A percentile compares a stretch with the other conserved stretches of the same genome.
Evolutionary conservation across 1,140 invertebrate genomes (phyloP).

Genomic region (Drosophila bifasciata): DNA sequence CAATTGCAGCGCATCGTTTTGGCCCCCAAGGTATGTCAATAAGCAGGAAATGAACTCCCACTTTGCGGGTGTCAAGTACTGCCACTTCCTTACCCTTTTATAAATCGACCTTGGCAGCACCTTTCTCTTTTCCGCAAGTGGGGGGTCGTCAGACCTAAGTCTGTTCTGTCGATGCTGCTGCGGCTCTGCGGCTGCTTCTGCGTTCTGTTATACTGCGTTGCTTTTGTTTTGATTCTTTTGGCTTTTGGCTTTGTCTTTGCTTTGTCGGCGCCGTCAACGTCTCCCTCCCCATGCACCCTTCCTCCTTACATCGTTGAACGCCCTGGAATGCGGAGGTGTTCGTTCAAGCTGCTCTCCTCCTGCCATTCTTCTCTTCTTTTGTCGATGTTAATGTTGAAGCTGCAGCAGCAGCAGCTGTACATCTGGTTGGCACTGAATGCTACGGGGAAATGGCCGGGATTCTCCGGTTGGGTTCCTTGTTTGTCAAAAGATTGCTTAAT

Average conservation of each 20-base stretch:
- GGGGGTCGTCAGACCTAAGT: neutral
- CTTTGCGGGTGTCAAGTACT: too few species aligned
- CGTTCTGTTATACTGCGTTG: constrained; percentile 12
- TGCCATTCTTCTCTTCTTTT: constrained; percentile 3
- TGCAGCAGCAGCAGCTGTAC: constrained; percentile 26
- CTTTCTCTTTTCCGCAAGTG: neutral
- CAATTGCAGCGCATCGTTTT: constrained; percentile 22
- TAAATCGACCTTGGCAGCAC: neutral
- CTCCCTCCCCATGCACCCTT: neutral
- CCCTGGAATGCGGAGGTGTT: constrained; percentile 53
- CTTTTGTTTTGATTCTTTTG: constrained; percentile 43
- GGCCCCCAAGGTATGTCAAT: too few species aligned
- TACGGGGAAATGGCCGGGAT: constrained; percentile 18
- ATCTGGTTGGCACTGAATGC: constrained; percentile 18
- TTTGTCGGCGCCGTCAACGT: constrained; percentile 59
- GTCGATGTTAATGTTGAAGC: neutral
- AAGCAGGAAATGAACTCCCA: too few species aligned
- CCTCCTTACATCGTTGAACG: constrained; percentile 1
- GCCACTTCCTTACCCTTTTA: too few species aligned
- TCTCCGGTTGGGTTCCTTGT: constrained; percentile 31
- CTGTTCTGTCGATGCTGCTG: too few species aligned
- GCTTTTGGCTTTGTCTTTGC: constrained; percentile 46
- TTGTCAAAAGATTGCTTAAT: constrained; percentile 41
- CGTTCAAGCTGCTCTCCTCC: constrained; percentile 5
- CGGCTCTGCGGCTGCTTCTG: neutral